A percentile compares a stretch with the other conserved stretches of the same genome.
Conservation (phyloP, 2,797 vertebrate genomes). For the Enteromius unitaeniatus region DNA sequence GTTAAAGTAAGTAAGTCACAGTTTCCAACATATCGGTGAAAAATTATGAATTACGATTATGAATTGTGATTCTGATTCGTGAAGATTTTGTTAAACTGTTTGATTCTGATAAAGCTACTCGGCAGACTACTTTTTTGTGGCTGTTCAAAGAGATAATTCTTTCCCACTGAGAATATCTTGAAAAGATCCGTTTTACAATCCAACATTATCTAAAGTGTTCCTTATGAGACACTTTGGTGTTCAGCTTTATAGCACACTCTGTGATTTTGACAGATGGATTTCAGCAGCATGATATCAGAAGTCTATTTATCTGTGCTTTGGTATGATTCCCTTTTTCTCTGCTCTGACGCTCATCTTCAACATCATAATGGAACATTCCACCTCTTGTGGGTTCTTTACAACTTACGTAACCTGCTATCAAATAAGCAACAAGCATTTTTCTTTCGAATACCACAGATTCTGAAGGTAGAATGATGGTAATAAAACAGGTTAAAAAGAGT, state of each 20-base stretch:
- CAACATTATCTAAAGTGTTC: constrained; percentile 8
- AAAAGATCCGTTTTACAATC: background rate
- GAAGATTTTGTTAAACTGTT: background rate
- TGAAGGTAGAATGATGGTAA: constrained; percentile 1
- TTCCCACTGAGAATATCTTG: background rate
- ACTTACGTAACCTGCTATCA: constrained; percentile 17
- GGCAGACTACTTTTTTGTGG: background rate
- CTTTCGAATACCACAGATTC: constrained; percentile 14
- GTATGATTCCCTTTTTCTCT: constrained; percentile 11
- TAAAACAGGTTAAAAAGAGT: constrained; percentile 9
- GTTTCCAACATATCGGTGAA: background rate
- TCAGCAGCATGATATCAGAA: constrained; percentile 13
- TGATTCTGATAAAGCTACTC: background rate
- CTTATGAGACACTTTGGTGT: constrained; percentile 3
- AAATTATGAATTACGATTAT: background rate
- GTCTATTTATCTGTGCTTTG: constrained; percentile 20
- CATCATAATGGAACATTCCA: constrained; percentile 48
- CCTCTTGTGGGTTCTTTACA: background rate
- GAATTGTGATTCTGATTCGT: background rate
- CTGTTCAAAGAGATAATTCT: background rate
- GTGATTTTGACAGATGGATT: constrained; percentile 20
- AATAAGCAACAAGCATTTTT: background rate
- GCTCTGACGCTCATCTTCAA: constrained; percentile 5
- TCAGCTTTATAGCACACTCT: constrained; percentile 4
- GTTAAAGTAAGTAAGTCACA: background rate